A percentile compares a stretch with the other conserved stretches of the same genome.
Evolutionary conservation across 2,113 vertebrate species (phyloP).

Genomic region (Cacatua alba): DNA sequence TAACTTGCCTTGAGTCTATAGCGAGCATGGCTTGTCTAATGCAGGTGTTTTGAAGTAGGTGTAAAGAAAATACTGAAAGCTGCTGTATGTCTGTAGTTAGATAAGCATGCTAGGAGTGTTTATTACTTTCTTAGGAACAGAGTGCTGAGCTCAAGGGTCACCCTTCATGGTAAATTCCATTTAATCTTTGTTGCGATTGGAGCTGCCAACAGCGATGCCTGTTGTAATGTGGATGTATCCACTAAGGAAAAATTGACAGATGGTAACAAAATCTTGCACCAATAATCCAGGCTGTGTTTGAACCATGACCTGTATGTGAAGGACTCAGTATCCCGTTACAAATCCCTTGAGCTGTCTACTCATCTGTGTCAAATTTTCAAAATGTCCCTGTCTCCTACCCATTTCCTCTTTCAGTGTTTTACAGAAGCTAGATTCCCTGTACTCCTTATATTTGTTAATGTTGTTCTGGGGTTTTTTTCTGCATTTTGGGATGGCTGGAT

Average conservation of each 20-base stretch:
- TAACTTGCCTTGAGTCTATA: not conserved
- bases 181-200: not conserved
- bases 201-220: not conserved
- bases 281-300: slow-evolving; percentile 39
- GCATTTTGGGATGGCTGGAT: not conserved
- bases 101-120: not conserved
- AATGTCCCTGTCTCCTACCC: not conserved
- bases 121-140: not conserved
- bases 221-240: not conserved
- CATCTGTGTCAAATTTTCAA: slow-evolving; percentile 24
- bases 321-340: not conserved
- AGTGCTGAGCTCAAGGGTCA: not conserved
- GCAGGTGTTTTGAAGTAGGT: not conserved
- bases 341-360: slow-evolving; percentile 32
- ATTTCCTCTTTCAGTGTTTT: not conserved
- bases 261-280: slow-evolving; percentile 46
- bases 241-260: slow-evolving; percentile 47
- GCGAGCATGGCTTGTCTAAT: not conserved
- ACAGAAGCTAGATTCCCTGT: not conserved
- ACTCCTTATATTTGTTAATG: not conserved
- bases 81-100: not conserved
- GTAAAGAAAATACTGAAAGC: not conserved
- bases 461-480: not conserved
- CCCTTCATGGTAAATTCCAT: not conserved
- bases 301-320: slow-evolving; percentile 30